Conservation (phyloP, 2,113 vertebrate genomes). For the Catharus bicknelli region DNA sequence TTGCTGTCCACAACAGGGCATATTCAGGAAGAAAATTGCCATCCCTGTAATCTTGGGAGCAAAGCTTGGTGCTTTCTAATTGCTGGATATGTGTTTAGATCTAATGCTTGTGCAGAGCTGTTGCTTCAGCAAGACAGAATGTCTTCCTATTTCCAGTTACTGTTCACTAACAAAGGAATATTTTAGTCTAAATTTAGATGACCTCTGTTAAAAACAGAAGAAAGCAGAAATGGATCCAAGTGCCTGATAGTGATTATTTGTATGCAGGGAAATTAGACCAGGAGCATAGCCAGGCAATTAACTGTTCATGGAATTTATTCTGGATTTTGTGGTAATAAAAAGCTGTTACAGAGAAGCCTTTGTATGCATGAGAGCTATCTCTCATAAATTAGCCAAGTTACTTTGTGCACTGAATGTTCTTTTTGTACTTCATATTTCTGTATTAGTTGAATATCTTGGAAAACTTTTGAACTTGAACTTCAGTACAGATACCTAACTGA, state of each 20-base stretch:
- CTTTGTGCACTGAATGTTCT: slow-evolving; percentile 31
- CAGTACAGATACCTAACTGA: not conserved
- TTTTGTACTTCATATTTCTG: slow-evolving; percentile 23
- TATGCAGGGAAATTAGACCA: slow-evolving; percentile 34
- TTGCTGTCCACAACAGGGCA: not conserved
- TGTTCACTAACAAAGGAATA: slow-evolving; percentile 57
- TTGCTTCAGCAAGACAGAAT: slow-evolving; percentile 53
- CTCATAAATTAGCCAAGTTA: slow-evolving; percentile 35
- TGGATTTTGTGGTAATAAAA: slow-evolving; percentile 39
- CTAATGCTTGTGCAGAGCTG: slow-evolving; percentile 7
- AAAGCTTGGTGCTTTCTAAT: not conserved
- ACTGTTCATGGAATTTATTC: slow-evolving; percentile 32
- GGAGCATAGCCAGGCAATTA: slow-evolving; percentile 37
- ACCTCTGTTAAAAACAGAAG: slow-evolving; percentile 55
- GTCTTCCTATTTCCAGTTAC: slow-evolving; percentile 59
- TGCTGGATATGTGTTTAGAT: not conserved
- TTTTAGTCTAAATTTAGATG: slow-evolving; percentile 73
- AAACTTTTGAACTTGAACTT: not conserved
- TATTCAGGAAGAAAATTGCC: not conserved
- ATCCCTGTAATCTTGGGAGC: not conserved
- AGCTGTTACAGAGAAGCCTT: slow-evolving; percentile 35
- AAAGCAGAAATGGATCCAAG: slow-evolving; percentile 59
- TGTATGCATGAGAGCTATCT: not conserved
- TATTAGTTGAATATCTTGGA: not conserved
- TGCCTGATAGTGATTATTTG: slow-evolving; percentile 39